A percentile compares a stretch with the other conserved stretches of the same genome.
phyloP scores from a whole-genome alignment of 2,113 vertebrate genomes.

The Epinephelus lanceolatus region DNA sequence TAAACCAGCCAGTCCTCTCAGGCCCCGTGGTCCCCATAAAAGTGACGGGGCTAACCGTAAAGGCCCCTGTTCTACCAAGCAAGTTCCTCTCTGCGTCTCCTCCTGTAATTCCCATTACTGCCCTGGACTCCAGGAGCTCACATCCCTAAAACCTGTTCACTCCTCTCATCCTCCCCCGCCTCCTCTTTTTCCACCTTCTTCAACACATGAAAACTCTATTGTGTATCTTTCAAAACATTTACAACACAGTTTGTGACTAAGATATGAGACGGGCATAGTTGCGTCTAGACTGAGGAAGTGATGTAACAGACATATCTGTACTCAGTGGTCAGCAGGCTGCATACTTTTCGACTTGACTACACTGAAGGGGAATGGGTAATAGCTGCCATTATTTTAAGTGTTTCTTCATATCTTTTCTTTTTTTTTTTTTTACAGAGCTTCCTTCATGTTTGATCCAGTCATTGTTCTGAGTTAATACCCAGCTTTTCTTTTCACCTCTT shows the following conservation, averaged over 20 bases:
- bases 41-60: conserved; percentile 55
- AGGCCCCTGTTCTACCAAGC: conserved; percentile 41
- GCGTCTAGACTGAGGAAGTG: conserved; percentile 80
- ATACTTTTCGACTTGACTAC: conserved; percentile 42
- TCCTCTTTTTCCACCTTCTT: conserved; percentile 21
- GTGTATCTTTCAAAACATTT: conserved; percentile 69
- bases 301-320: conserved; percentile 66
- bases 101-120: conserved; percentile 83
- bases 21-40: conserved; percentile 69
- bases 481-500: not conserved
- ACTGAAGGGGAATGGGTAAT: conserved; percentile 35
- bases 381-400: conserved; percentile 29
- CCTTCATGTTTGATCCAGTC: conserved; percentile 4
- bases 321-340: conserved; percentile 60
- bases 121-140: conserved; percentile 73
- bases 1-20: conserved; percentile 65
- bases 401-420: conserved; percentile 6
- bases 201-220: conserved; percentile 53
- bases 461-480: not conserved
- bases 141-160: conserved; percentile 57
- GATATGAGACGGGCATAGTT: conserved; percentile 73
- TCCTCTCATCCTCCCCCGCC: conserved; percentile 24
- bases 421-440: not conserved
- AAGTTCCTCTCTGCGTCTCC: conserved; percentile 51
- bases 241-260: conserved; percentile 67